A percentile compares a stretch with the other conserved stretches of the same genome.
These are phyloP conservation scores for Cephus runcator DNA, from an alignment of 2,888 invertebrate species.

Conservation along the genomic window DNA sequence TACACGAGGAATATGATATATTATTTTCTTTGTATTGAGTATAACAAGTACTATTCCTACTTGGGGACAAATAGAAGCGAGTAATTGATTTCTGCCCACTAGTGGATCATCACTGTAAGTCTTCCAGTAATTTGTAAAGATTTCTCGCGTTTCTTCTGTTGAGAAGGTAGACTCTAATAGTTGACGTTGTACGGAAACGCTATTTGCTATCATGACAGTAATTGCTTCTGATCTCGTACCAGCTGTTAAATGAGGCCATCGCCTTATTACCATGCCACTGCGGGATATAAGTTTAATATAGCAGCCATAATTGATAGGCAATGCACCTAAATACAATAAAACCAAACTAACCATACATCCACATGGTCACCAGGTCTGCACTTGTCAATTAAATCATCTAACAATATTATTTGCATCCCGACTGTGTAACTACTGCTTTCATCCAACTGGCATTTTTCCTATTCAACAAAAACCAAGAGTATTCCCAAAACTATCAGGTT, in stretches of 20 bases:
- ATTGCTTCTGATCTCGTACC: constrained; percentile 74
- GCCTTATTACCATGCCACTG: constrained; percentile 81
- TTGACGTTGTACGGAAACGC: constrained; percentile 52
- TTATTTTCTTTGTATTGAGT: constrained; percentile 6
- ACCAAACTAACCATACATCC: constrained; percentile 75
- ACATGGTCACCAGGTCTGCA: constrained; percentile 93
- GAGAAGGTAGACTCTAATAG: constrained; percentile 50
- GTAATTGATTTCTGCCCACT: constrained; percentile 79
- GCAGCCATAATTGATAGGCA: neutral
- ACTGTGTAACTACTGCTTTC: constrained; percentile 35
- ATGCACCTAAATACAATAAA: neutral
- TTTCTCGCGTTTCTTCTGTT: constrained; percentile 71
- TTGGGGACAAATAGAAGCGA: constrained; percentile 86
- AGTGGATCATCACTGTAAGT: constrained; percentile 73
- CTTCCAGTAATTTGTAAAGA: constrained; percentile 80
- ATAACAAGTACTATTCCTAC: constrained; percentile 60
- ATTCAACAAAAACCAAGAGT: constrained; percentile 26
- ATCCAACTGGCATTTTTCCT: constrained; percentile 80
- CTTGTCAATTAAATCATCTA: constrained; percentile 84
- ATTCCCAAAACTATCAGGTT: neutral
- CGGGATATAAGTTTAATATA: constrained; percentile 29
- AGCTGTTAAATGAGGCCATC: constrained; percentile 74
- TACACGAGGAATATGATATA: constrained; percentile 7
- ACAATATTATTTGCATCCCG: constrained; percentile 51
- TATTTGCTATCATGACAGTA: constrained; percentile 57